A percentile compares a stretch with the other conserved stretches of the same genome.
These are phyloP conservation scores for Myoxocephalus aenaeus DNA, from an alignment of 2,797 vertebrate species.

Conservation along the genomic window DNA sequence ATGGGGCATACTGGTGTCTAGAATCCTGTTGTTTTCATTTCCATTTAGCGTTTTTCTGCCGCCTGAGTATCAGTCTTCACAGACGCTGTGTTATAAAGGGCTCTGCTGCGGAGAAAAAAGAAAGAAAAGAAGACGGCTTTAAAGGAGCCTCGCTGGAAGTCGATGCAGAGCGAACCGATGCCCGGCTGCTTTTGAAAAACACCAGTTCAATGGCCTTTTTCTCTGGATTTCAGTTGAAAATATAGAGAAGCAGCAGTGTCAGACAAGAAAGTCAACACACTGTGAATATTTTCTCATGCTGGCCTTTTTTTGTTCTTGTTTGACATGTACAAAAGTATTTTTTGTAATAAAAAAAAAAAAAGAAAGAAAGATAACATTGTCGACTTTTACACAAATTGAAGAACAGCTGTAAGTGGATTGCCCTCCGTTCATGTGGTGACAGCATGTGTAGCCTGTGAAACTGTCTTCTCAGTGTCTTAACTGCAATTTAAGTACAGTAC, in stretches of 20 bases:
- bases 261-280: slow-evolving; percentile 21
- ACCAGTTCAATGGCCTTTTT: slow-evolving; percentile 42
- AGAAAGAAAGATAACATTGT: neutral
- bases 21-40: slow-evolving; percentile 55
- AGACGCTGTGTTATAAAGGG: slow-evolving; percentile 47
- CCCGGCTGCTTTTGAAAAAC: slow-evolving; percentile 44
- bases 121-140: slow-evolving; percentile 36
- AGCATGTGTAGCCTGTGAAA: slow-evolving; percentile 56
- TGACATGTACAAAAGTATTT: slow-evolving; percentile 28
- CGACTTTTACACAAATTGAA: slow-evolving; percentile 41
- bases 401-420: slow-evolving; percentile 38
- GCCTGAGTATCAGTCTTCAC: slow-evolving; percentile 52
- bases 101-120: slow-evolving; percentile 15
- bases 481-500: slow-evolving; percentile 28
- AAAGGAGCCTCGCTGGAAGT: slow-evolving; percentile 53
- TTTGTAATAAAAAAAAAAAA: neutral
- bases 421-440: slow-evolving; percentile 38
- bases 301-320: slow-evolving; percentile 30
- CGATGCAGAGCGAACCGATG: slow-evolving; percentile 42
- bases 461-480: slow-evolving; percentile 46
- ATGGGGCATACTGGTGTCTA: slow-evolving; percentile 29
- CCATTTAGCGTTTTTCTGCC: slow-evolving; percentile 53
- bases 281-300: slow-evolving; percentile 31
- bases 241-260: slow-evolving; percentile 19
- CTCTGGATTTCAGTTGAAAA: slow-evolving; percentile 44